These are phyloP conservation scores for Catotricha subobsoleta DNA, from an alignment of 2,888 invertebrate species.

Conservation along the genomic window DNA sequence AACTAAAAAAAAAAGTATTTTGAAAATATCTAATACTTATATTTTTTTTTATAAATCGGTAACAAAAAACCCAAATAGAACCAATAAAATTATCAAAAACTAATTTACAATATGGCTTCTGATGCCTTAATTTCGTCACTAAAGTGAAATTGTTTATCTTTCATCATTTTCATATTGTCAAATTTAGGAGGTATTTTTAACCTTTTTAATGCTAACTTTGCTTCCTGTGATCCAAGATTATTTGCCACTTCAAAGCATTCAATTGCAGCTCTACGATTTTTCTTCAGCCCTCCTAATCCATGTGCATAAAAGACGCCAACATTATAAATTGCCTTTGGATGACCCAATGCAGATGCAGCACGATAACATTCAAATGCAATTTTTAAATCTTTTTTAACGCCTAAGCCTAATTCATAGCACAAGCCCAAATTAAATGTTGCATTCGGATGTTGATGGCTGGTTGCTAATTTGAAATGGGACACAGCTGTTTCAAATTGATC, in stretches of 20 bases:
- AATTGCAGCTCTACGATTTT: constrained; percentile 34
- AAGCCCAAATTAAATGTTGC: constrained; percentile 50
- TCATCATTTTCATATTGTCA: too few relatives aligned
- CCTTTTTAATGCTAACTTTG: constrained; percentile 35
- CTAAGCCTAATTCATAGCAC: constrained; percentile 49
- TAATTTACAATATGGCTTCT: too few relatives aligned
- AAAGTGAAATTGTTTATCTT: too few relatives aligned
- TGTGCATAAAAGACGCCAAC: constrained; percentile 48
- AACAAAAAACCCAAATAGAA: too few relatives aligned
- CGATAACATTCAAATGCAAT: constrained; percentile 46
- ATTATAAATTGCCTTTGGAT: constrained; percentile 49
- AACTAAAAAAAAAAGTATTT: too few relatives aligned
- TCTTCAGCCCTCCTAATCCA: constrained; percentile 39
- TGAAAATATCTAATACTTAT: too few relatives aligned
- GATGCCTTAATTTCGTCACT: too few relatives aligned
- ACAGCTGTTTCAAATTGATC: constrained; percentile 38
- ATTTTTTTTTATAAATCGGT: too few relatives aligned
- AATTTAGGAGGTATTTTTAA: too few relatives aligned
- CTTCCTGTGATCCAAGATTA: constrained; percentile 37
- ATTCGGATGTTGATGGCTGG: constrained; percentile 38
- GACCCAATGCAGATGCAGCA: constrained; percentile 42
- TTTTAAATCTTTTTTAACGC: constrained; percentile 38
- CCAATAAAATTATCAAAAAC: too few relatives aligned
- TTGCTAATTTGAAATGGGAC: constrained; percentile 36
- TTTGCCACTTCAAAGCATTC: constrained; percentile 38